phyloP scores from a whole-genome alignment of 1,140 invertebrate species.

The Bombus difficillimus region DNA sequence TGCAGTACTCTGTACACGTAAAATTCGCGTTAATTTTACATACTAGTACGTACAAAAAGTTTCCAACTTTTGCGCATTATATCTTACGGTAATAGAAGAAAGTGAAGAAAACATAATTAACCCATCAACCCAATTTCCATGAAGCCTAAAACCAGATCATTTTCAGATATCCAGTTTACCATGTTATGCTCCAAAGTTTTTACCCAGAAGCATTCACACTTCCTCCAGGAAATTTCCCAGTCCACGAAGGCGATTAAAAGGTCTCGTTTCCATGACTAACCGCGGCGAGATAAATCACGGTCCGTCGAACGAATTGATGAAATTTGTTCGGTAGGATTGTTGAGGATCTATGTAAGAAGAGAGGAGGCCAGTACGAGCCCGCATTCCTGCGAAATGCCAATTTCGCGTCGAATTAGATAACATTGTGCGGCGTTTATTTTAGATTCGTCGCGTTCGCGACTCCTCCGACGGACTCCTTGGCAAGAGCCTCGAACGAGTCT shows the following conservation, averaged over 20 bases:
- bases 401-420: constrained; percentile 71
- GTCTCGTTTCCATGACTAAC: not conserved
- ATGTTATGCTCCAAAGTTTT: not conserved
- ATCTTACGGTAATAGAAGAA: not conserved
- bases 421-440: constrained; percentile 60
- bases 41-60: not conserved
- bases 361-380: constrained; percentile 40
- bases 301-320: not conserved
- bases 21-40: not conserved
- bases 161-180: not conserved
- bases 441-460: constrained; percentile 47
- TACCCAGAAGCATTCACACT: not conserved
- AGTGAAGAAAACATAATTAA: not conserved
- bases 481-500: not conserved
- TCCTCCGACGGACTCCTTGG: constrained; percentile 1
- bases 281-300: not conserved
- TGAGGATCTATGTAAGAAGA: constrained; percentile 38
- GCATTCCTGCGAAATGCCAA: constrained; percentile 66
- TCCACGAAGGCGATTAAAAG: not conserved
- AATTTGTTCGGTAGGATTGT: not conserved
- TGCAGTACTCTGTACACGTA: not conserved
- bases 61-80: not conserved
- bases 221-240: not conserved
- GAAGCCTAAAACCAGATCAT: not conserved
- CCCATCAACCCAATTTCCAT: not conserved